A percentile compares a stretch with the other conserved stretches of the same genome.
Conservation (phyloP, 2,797 vertebrate species). For the Eulemur albifrons region DNA sequence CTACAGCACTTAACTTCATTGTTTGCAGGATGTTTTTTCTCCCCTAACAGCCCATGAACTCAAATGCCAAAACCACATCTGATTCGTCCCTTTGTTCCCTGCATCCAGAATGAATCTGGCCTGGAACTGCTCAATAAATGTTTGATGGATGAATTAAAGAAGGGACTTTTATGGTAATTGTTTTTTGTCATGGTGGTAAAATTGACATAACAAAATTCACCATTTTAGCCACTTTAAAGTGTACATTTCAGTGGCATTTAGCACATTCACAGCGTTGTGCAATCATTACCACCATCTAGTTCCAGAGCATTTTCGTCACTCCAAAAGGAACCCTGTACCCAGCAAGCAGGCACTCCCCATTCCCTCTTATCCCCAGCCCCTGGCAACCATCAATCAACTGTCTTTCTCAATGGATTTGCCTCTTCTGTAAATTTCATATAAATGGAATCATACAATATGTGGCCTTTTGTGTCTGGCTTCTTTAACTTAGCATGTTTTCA, state of each 20-base stretch:
- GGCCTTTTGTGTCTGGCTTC: neutral
- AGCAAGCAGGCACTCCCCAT: neutral
- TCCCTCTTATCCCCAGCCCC: neutral
- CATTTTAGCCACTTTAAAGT: neutral
- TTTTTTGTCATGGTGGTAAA: neutral
- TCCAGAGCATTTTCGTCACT: neutral
- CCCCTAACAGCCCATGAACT: neutral
- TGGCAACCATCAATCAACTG: neutral
- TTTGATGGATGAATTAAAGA: slow-evolving; percentile 22
- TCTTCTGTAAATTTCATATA: slow-evolving; percentile 16
- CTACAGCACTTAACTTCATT: neutral
- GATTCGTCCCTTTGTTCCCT: neutral
- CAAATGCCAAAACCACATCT: neutral
- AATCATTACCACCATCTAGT: neutral
- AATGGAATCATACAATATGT: neutral
- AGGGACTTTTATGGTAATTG: neutral
- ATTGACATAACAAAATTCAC: neutral
- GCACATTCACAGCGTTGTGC: neutral
- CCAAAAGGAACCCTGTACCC: neutral
- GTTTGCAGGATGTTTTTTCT: neutral
- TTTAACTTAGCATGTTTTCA: slow-evolving; percentile 14
- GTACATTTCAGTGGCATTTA: neutral
- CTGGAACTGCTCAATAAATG: slow-evolving; percentile 17
- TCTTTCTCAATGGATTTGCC: neutral
- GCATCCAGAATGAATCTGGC: neutral